A percentile compares a stretch with the other conserved stretches of the same genome.
phyloP scores from a whole-genome alignment of 2,888 invertebrate species.

The Rapana venosa region DNA sequence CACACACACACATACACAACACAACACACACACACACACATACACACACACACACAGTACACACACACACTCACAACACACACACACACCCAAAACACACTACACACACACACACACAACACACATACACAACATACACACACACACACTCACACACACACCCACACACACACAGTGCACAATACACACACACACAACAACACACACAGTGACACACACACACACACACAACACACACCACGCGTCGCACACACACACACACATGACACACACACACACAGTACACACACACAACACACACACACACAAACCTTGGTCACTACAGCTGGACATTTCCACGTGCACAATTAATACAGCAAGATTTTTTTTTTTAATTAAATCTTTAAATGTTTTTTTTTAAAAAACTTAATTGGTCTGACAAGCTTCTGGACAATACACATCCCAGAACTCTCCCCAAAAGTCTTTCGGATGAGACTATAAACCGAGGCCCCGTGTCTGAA shows the following conservation, averaged over 20 bases:
- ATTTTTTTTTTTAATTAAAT: no score
- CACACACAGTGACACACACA: background rate
- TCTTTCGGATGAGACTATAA: no score
- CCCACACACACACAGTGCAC: background rate
- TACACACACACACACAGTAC: slow-evolving; percentile 74
- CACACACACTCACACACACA: background rate
- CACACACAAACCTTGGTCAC: background rate
- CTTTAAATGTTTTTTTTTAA: no score
- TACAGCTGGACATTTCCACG: background rate
- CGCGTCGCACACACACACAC: background rate
- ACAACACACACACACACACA: slow-evolving; percentile 31
- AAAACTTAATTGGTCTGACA: no score
- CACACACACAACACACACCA: background rate
- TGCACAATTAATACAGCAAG: no score
- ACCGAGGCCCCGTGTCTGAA: no score
- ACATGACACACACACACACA: background rate
- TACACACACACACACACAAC: slow-evolving; percentile 28
- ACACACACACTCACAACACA: background rate
- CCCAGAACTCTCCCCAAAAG: no score
- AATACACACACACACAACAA: background rate
- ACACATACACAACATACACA: background rate
- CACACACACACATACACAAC: slow-evolving; percentile 29
- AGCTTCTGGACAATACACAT: no score
- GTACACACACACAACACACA: background rate
- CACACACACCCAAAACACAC: no score